Evolutionary conservation across 2,888 invertebrate species (phyloP).

Genomic region (Smittia sp.): DNA sequence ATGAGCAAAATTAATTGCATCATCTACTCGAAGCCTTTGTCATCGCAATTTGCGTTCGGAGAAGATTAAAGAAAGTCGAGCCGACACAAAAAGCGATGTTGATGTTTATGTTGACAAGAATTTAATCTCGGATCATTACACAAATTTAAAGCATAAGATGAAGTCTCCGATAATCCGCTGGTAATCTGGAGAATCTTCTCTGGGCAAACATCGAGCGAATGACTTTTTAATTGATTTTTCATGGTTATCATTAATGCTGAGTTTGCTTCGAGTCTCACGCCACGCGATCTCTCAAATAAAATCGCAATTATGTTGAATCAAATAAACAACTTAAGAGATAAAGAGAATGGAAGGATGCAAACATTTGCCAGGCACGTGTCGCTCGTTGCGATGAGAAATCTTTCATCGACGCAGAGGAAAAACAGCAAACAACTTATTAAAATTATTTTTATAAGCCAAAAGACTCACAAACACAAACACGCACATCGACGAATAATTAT

Average conservation of each 20-base stretch:
- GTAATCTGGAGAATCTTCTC: not conserved
- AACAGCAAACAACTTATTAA: conserved; percentile 11
- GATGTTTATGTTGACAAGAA: conserved; percentile 22
- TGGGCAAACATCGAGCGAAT: not conserved
- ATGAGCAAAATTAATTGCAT: conserved; percentile 32
- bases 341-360: conserved; percentile 29
- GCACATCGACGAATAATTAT: conserved; percentile 23
- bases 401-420: conserved; percentile 13
- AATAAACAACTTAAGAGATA: conserved; percentile 41
- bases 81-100: conserved; percentile 11
- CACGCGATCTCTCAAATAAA: conserved; percentile 13
- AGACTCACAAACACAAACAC: conserved; percentile 5
- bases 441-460: conserved; percentile 24
- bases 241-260: conserved; percentile 29
- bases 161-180: conserved; percentile 4
- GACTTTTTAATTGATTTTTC: conserved; percentile 41
- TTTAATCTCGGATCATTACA: conserved; percentile 25
- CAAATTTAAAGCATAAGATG: conserved; percentile 6
- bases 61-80: conserved; percentile 34
- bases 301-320: conserved; percentile 39
- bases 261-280: not conserved
- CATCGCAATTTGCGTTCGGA: conserved; percentile 1
- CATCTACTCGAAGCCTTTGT: conserved; percentile 17
- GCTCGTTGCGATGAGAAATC: conserved; percentile 21
- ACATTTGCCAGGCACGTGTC: conserved; percentile 37